Evolutionary conservation across 2,797 vertebrate genomes (phyloP).

Genomic region (Anolis apletophallus): DNA sequence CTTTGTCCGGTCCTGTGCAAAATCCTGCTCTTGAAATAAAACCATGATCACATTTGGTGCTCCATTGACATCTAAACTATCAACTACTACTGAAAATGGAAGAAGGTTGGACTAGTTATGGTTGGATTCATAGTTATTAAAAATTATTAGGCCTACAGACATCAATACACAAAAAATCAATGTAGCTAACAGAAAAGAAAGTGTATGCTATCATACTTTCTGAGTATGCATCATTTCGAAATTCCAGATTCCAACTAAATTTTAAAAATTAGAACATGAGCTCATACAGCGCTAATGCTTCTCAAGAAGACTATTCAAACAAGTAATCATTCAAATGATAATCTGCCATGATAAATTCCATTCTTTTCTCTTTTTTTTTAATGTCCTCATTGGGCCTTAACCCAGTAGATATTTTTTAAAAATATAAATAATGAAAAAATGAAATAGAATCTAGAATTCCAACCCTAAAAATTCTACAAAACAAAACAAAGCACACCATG

Average conservation of each 20-base stretch:
- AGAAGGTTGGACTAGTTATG: neutral
- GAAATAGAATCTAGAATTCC: neutral
- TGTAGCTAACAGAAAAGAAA: neutral
- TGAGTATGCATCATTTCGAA: neutral
- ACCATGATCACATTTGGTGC: no score
- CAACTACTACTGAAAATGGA: neutral
- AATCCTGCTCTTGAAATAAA: no score
- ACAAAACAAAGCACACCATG: neutral
- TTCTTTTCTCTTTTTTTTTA: no score
- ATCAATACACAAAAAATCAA: neutral
- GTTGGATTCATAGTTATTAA: neutral
- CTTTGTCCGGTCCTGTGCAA: no score
- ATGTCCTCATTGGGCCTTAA: neutral
- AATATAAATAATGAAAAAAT: neutral
- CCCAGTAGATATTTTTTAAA: neutral
- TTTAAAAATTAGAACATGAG: no score
- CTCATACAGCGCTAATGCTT: neutral
- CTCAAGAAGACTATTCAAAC: neutral
- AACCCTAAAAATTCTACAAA: neutral
- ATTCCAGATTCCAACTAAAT: no score
- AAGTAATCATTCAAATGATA: no score
- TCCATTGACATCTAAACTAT: no score
- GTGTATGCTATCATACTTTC: neutral
- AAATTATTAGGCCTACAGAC: neutral
- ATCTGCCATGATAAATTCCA: neutral